Percentiles rank a stretch among this genome's conserved stretches.
These are phyloP conservation scores for Rhodophaea formosa DNA, from an alignment of 2,888 invertebrate genomes.

Conservation along the genomic window DNA sequence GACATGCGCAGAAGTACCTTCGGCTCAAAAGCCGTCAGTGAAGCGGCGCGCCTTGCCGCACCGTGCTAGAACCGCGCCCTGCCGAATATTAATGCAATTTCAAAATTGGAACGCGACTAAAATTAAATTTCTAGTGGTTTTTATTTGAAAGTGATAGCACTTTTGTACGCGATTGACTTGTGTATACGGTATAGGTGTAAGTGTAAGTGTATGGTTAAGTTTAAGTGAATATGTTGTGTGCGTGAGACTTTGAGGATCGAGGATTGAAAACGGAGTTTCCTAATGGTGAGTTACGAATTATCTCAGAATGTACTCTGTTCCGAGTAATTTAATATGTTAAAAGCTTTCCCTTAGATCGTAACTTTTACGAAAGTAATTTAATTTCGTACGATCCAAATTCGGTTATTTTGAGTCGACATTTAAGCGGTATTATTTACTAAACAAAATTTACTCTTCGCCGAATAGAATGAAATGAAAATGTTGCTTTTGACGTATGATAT, in stretches of 20 bases:
- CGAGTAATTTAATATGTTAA: slow-evolving; percentile 14
- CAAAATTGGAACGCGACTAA: slow-evolving; percentile 33
- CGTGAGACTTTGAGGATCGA: slow-evolving; percentile 43
- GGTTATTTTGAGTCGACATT: neutral
- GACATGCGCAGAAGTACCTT: slow-evolving; percentile 63
- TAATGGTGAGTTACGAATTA: slow-evolving; percentile 52
- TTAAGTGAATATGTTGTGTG: slow-evolving; percentile 49
- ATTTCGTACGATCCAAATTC: neutral
- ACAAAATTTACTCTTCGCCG: neutral
- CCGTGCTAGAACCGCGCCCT: slow-evolving; percentile 56
- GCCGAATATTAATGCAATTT: slow-evolving; percentile 35
- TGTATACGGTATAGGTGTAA: slow-evolving; percentile 43
- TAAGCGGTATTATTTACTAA: neutral
- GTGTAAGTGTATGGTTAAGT: slow-evolving; percentile 43
- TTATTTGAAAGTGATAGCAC: slow-evolving; percentile 27
- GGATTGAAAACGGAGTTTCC: slow-evolving; percentile 50
- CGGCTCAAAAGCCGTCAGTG: slow-evolving; percentile 63
- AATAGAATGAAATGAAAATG: no score
- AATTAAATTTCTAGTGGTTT: slow-evolving; percentile 20
- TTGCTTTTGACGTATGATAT: no score
- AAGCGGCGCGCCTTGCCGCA: slow-evolving; percentile 62
- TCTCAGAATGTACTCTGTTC: neutral
- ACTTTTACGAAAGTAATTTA: neutral
- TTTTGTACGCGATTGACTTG: slow-evolving; percentile 34
- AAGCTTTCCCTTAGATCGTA: neutral